Percentiles rank a stretch among this genome's conserved stretches.
Conservation (phyloP, 1,140 invertebrate genomes). For the Drosophila murphyi region DNA sequence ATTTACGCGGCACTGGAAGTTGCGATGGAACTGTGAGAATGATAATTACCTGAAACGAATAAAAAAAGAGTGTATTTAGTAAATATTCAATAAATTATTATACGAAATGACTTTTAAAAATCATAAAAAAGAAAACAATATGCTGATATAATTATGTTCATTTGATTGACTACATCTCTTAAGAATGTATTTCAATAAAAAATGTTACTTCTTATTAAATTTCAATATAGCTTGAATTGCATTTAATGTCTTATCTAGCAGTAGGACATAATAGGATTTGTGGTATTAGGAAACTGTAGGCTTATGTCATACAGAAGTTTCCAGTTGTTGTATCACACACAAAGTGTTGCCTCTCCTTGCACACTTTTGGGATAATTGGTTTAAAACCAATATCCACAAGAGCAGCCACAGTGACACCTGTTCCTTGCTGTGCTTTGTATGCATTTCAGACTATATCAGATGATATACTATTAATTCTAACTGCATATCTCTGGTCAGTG, state of each 20-base stretch:
- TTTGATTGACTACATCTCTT: no score
- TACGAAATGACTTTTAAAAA: no score
- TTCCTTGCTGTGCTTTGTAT: conserved; percentile 14
- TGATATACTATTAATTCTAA: conserved; percentile 41
- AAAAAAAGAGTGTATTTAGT: neutral
- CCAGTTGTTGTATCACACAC: neutral
- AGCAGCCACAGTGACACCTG: conserved; percentile 31
- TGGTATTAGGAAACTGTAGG: no score
- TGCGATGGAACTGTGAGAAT: neutral
- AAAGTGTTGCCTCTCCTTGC: neutral
- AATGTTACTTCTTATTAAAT: neutral
- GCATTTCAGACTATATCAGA: conserved; percentile 28
- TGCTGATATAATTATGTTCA: no score
- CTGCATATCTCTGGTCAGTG: conserved; percentile 25
- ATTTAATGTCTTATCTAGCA: neutral
- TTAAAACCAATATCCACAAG: conserved; percentile 17
- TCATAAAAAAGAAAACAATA: no score
- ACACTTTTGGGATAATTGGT: neutral
- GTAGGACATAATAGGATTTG: no score
- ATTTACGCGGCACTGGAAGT: conserved; percentile 8
- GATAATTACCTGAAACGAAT: conserved; percentile 34
- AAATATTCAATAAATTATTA: neutral
- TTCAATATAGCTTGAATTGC: neutral
- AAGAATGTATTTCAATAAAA: neutral
- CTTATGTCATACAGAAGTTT: neutral